Evolutionary conservation across 2,113 vertebrate species (phyloP).

Genomic region (Toxotes chatareus): DNA sequence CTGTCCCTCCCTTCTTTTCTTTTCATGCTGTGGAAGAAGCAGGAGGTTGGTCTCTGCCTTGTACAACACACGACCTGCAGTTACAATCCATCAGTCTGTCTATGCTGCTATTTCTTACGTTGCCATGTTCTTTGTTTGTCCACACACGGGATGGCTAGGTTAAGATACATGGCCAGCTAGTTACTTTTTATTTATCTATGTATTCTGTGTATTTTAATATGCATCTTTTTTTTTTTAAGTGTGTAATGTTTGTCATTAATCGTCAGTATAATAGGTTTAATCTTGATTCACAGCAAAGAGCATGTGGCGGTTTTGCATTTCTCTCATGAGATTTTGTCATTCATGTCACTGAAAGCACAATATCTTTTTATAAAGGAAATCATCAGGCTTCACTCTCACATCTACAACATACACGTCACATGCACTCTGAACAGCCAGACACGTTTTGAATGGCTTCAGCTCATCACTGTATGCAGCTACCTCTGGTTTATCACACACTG

Average conservation of each 20-base stretch:
- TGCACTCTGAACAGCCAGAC: neutral
- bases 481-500: conserved; percentile 25
- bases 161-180: neutral
- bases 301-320: conserved; percentile 35
- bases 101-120: conserved; percentile 10
- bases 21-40: conserved; percentile 78
- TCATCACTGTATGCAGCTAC: conserved; percentile 29
- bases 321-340: neutral
- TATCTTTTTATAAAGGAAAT: conserved; percentile 2
- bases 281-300: conserved; percentile 25
- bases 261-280: neutral
- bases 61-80: conserved; percentile 58
- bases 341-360: conserved; percentile 9
- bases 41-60: conserved; percentile 79
- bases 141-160: neutral
- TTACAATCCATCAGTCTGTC: conserved; percentile 57
- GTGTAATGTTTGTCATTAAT: neutral
- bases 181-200: neutral
- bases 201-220: conserved; percentile 10
- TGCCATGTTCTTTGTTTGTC: conserved; percentile 25
- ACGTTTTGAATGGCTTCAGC: conserved; percentile 52
- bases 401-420: neutral
- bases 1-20: conserved; percentile 69
- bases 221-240: neutral
- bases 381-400: neutral